Evolutionary conservation across 2,888 invertebrate species (phyloP).

Genomic region (Quadroppia sp.): DNA sequence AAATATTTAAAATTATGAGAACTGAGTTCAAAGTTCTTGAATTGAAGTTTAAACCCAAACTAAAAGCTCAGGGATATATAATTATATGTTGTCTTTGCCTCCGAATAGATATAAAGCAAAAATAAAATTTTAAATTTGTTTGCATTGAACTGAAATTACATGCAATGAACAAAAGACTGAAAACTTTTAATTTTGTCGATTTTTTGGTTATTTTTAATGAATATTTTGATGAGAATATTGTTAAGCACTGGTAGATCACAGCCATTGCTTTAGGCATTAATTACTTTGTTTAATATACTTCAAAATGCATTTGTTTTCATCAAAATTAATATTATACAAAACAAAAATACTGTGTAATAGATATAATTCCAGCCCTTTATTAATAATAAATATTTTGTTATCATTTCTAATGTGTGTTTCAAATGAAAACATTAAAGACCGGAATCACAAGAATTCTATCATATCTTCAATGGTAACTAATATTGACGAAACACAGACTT

Average conservation of each 20-base stretch:
- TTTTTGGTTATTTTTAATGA: not conserved
- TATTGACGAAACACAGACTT: conserved; percentile 5
- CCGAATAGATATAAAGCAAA: too few species aligned
- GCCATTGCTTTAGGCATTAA: conserved; percentile 11
- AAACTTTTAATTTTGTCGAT: not conserved
- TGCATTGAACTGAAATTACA: not conserved
- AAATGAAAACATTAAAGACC: conserved; percentile 13
- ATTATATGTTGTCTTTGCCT: too few species aligned
- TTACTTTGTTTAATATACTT: conserved; percentile 1
- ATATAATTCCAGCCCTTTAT: not conserved
- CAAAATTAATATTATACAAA: not conserved
- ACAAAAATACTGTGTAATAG: not conserved
- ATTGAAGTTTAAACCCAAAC: too few species aligned
- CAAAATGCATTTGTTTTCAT: conserved; percentile 25
- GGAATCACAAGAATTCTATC: conserved; percentile 7
- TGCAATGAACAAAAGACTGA: not conserved
- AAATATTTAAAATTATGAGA: too few species aligned
- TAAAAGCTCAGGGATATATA: too few species aligned
- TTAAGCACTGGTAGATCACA: not conserved
- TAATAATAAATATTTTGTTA: conserved; percentile 20
- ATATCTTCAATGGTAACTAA: conserved; percentile 12
- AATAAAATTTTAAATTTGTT: not conserved
- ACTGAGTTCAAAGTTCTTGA: too few species aligned
- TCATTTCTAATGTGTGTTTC: conserved; percentile 22
- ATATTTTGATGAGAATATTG: not conserved